These are phyloP conservation scores for Stichopus chloronotus DNA, from an alignment of 35 echinoderm and acorn worm genomes.

Conservation along the genomic window DNA sequence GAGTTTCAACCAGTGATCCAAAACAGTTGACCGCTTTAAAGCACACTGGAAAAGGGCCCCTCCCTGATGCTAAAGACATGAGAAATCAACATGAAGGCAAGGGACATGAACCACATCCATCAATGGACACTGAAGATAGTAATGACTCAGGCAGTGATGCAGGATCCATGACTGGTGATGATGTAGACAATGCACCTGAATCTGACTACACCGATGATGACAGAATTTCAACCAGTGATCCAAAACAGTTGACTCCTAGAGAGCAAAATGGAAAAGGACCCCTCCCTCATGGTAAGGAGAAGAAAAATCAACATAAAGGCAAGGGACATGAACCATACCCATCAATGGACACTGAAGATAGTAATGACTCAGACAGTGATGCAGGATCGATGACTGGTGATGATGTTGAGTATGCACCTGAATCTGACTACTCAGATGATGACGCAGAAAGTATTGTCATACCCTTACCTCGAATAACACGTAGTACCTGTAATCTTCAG, in stretches of 20 bases:
- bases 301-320: too few species aligned
- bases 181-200: background rate
- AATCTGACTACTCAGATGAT: conserved; percentile 39
- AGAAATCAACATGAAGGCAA: background rate
- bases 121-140: background rate
- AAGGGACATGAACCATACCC: too few species aligned
- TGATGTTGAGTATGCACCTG: conserved; percentile 16
- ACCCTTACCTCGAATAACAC: conserved; percentile 8
- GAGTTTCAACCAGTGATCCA: background rate
- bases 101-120: background rate
- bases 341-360: background rate
- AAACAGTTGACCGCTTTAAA: background rate
- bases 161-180: background rate
- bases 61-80: background rate
- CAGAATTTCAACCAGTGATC: too few species aligned
- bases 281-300: too few species aligned
- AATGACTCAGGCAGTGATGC: background rate
- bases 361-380: background rate
- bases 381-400: background rate
- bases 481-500: background rate
- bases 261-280: too few species aligned
- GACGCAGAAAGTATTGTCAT: conserved; percentile 12
- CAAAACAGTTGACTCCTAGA: too few species aligned
- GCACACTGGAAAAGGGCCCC: background rate
- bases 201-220: conserved; percentile 38